Evolutionary conservation across 2,888 invertebrate genomes (phyloP).

Genomic region (Oligia latruncula): DNA sequence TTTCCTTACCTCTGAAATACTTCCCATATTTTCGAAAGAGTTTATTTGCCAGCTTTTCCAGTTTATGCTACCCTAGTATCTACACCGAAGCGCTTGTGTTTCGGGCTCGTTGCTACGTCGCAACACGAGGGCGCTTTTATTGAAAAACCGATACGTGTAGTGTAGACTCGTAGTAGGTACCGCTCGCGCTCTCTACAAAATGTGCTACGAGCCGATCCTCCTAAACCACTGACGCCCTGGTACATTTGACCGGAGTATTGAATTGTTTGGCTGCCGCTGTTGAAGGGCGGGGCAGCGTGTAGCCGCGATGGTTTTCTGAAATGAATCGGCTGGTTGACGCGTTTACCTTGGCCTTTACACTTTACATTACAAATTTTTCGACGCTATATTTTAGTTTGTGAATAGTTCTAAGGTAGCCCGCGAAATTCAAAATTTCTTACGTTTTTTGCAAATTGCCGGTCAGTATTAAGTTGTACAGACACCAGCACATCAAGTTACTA

Average conservation of each 20-base stretch:
- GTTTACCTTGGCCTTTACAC: too few species aligned
- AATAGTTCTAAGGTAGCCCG: too few species aligned
- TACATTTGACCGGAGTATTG: constrained; percentile 4
- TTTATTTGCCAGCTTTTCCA: background rate
- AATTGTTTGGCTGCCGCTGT: background rate
- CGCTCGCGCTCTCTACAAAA: background rate
- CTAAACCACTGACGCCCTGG: background rate
- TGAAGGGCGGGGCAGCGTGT: background rate
- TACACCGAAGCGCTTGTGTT: constrained; percentile 6
- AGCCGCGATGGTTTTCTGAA: background rate
- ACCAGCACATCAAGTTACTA: too few species aligned
- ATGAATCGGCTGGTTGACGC: too few species aligned
- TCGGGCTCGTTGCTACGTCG: constrained; percentile 4
- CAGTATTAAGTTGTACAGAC: too few species aligned
- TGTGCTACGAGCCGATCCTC: too few species aligned
- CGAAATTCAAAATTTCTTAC: too few species aligned
- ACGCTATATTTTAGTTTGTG: too few species aligned
- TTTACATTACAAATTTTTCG: too few species aligned
- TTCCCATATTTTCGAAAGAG: background rate
- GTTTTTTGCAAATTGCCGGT: too few species aligned
- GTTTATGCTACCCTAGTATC: constrained; percentile 18
- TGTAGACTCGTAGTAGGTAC: background rate
- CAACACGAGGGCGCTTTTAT: constrained; percentile 18
- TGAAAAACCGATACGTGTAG: background rate
- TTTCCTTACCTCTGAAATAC: background rate